Evolutionary conservation across 2,797 vertebrate species (phyloP).

Genomic region (Melopsittacus undulatus): DNA sequence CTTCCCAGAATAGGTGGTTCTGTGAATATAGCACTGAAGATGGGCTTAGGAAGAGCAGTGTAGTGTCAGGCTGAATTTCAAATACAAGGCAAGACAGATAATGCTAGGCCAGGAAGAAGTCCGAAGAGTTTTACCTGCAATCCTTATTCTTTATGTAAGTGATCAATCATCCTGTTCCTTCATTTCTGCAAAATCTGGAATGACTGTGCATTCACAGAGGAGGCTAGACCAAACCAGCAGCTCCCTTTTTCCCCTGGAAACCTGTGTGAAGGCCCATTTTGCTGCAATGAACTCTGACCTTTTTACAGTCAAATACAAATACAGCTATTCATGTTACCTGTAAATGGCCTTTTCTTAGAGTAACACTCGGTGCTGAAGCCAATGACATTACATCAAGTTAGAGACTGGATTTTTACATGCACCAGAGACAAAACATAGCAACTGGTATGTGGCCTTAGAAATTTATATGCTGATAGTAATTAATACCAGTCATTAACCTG

Average conservation of each 20-base stretch:
- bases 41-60: not conserved
- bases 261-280: not conserved
- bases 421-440: not conserved
- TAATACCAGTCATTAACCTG: slow-evolving; percentile 40
- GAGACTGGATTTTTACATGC: not conserved
- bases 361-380: not conserved
- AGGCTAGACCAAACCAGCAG: not conserved
- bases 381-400: not conserved
- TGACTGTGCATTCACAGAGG: not conserved
- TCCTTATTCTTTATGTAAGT: not conserved
- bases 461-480: not conserved
- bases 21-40: not conserved
- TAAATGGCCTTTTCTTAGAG: not conserved
- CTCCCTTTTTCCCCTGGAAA: not conserved
- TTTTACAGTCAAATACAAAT: not conserved
- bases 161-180: not conserved
- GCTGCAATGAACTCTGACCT: not conserved
- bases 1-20: not conserved
- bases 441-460: not conserved
- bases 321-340: not conserved
- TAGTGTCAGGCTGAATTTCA: not conserved
- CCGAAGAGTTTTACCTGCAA: not conserved
- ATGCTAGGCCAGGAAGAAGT: not conserved
- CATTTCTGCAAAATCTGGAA: not conserved
- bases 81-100: not conserved